Percentiles rank a stretch among this genome's conserved stretches.
Evolutionary conservation across 2,797 vertebrate species (phyloP).

Genomic region (Heterohyrax brucei): DNA sequence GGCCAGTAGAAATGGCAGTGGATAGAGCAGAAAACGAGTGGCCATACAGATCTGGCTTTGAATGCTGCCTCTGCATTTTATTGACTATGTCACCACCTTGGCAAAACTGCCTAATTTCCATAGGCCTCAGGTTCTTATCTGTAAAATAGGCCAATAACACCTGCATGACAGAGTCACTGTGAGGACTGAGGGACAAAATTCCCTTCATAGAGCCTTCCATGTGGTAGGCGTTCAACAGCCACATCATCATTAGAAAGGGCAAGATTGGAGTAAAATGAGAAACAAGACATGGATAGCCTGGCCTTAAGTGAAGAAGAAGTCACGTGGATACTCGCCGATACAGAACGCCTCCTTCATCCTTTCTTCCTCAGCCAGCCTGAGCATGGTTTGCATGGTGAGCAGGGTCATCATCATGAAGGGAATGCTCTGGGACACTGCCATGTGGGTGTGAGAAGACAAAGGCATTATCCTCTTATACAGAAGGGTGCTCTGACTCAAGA

Average conservation of each 20-base stretch:
- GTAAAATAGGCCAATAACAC: background rate
- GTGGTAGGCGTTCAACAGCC: background rate
- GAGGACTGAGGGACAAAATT: background rate
- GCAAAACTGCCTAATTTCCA: background rate
- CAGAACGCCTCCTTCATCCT: slow-evolving; percentile 80
- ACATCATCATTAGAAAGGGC: slow-evolving; percentile 21
- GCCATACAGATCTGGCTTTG: background rate
- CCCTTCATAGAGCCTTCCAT: background rate
- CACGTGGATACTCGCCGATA: slow-evolving; percentile 57
- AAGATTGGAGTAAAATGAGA: background rate
- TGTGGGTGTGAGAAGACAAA: background rate
- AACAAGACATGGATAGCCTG: background rate
- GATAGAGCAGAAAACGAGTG: background rate
- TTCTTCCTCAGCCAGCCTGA: slow-evolving; percentile 71
- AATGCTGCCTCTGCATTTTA: background rate
- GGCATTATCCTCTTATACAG: background rate
- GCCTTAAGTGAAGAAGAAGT: background rate
- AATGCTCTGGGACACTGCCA: slow-evolving; percentile 78
- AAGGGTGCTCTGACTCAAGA: background rate
- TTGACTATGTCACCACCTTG: background rate
- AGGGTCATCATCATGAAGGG: slow-evolving; percentile 84
- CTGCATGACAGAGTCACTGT: background rate
- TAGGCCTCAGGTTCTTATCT: background rate
- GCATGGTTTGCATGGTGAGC: slow-evolving; percentile 83
- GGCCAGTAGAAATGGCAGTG: background rate